Conservation (phyloP, 2,797 vertebrate species). For the Pampus argenteus region DNA sequence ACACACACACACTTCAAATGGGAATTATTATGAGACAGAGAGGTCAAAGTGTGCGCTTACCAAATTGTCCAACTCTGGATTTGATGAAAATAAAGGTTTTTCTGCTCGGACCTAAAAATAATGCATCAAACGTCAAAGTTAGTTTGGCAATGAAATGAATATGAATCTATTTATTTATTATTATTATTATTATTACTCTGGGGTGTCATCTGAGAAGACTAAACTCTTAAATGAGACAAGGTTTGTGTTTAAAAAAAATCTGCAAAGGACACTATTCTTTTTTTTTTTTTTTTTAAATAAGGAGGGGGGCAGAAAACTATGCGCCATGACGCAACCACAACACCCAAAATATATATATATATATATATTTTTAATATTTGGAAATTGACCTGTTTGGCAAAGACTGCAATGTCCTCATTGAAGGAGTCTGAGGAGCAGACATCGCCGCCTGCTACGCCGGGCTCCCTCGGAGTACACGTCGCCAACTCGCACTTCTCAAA, state of each 20-base stretch:
- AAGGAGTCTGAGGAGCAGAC: conserved; percentile 99
- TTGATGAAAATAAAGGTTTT: conserved; percentile 99
- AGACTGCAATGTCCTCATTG: conserved; percentile 99
- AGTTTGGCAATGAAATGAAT: conserved; percentile 57
- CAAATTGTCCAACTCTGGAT: conserved; percentile 99
- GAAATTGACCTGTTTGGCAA: conserved; percentile 97
- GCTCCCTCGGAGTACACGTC: conserved; percentile 99
- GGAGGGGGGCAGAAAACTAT: neutral
- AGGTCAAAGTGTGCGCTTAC: conserved; percentile 86
- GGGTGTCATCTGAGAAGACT: conserved; percentile 8
- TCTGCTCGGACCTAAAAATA: conserved; percentile 94
- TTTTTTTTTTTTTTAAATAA: no score
- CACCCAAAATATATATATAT: conserved; percentile 11
- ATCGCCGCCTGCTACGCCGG: conserved; percentile 97
- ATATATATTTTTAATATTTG: conserved; percentile 12
- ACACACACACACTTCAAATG: conserved; percentile 26
- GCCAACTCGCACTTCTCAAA: conserved; percentile 99
- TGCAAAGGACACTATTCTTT: conserved; percentile 11
- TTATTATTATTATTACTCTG: neutral
- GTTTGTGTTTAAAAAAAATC: conserved; percentile 10
- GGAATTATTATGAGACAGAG: conserved; percentile 23
- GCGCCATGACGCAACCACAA: conserved; percentile 43
- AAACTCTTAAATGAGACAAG: conserved; percentile 2
- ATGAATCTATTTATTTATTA: neutral
- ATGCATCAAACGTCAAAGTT: conserved; percentile 72